Base-by-base conservation (phyloP, 2,797 vertebrate genomes). In the Meda fulgida region DNA sequence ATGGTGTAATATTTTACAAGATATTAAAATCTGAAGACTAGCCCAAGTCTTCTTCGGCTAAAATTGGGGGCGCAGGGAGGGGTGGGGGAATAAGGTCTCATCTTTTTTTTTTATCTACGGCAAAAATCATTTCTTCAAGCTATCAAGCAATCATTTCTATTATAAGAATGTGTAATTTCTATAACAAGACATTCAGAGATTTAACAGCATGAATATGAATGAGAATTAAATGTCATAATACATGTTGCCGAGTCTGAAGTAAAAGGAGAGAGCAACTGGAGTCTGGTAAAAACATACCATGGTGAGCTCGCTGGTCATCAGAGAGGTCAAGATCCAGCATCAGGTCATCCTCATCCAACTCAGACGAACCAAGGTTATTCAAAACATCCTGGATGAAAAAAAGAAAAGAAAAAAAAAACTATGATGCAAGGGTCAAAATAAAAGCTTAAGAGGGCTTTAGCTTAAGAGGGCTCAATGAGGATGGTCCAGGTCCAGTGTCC, bases 291-390 rank as follows among this genome's bases (percentile, higher is more conserved):
- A 73, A 60, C 88, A 94, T 96, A 99, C 98, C 97, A 29, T 97
- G 95, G 75, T 83, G 95, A 90, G 94, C 96, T 36, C 96, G 95
- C 60, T 98, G 97, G 80, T 99, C 98, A 82, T 99, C 98, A 53
- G 97, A 95, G 88, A 98, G 96, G 90, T 99, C 98, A 90, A 99
- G 92, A 91, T 99, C 98, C 88, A 99, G 93, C 98, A 99, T 99
- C 19, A 99, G 94, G 90, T 99, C 98, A 90, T 99, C 98, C 92
- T 99, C 98, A 92, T 99, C 98, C 89, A 99, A 90, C 89, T 99
- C 98, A 86, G 97, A 99, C 43, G 98, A 99, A 40, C 98, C 98
- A 92, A 99, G 92, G 90, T 98, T 97, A 94, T 98, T 99, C 90
- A 97, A 92, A 87, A 97, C 93, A 93, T 97, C 96, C 96, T 97